Conservation (phyloP, 1,140 invertebrate genomes). For the Babylonia areolata region DNA sequence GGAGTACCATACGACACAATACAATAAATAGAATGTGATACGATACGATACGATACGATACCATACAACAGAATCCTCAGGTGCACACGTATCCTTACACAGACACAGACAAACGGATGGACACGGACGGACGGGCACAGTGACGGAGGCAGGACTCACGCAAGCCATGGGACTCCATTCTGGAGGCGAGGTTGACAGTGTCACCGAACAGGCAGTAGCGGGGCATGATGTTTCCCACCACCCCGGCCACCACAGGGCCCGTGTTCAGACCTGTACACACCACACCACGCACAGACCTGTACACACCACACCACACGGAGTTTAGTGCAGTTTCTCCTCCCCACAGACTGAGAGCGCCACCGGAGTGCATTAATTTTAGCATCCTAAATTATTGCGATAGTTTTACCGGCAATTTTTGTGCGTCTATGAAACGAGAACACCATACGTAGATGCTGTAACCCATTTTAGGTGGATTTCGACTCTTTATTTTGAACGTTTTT, state of each 20-base stretch:
- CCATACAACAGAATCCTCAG: no score
- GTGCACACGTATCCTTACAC: background rate
- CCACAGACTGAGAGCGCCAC: no score
- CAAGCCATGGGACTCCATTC: slow-evolving; percentile 28
- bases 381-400: no score
- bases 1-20: background rate
- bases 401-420: no score
- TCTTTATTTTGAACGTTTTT: no score
- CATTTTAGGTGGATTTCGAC: no score
- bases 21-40: background rate
- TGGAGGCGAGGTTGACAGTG: slow-evolving; percentile 34
- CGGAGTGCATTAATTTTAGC: no score
- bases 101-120: background rate
- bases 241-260: slow-evolving; percentile 28
- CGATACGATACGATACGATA: no score
- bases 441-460: no score
- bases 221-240: slow-evolving; percentile 36
- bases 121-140: background rate
- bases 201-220: slow-evolving; percentile 33
- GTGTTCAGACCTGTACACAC: slow-evolving; percentile 27
- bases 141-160: slow-evolving; percentile 30
- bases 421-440: no score
- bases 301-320: no score
- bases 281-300: background rate
- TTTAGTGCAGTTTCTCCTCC: no score